These are phyloP conservation scores for Pimephales promelas DNA, from an alignment of 2,113 vertebrate genomes.

Conservation along the genomic window DNA sequence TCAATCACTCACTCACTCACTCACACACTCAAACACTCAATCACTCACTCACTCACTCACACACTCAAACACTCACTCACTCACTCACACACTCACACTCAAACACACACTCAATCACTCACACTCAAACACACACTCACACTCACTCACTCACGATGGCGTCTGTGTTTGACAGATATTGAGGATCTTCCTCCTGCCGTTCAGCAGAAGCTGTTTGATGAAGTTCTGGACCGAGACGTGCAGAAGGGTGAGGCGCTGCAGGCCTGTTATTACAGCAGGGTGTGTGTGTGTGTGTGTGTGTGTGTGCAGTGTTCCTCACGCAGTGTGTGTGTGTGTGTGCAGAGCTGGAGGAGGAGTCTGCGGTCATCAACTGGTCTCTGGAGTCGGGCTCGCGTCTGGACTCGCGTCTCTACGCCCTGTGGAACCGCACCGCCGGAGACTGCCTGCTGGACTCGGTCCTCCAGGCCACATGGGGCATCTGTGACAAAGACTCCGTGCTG, in stretches of 20 bases:
- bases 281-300: conserved; percentile 23
- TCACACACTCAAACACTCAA: too few relatives aligned
- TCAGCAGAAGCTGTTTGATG: conserved; percentile 97
- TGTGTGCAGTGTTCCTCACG: neutral
- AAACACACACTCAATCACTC: neutral
- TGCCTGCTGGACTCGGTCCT: conserved; percentile 96
- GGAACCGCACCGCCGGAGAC: conserved; percentile 97
- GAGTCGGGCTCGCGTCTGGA: conserved; percentile 93
- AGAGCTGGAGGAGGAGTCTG: conserved; percentile 98
- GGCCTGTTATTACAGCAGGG: neutral
- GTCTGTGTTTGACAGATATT: conserved; percentile 82
- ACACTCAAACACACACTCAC: neutral
- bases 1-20: too few relatives aligned
- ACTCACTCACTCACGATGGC: too few relatives aligned
- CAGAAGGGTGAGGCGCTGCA: conserved; percentile 85
- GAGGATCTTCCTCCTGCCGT: conserved; percentile 94
- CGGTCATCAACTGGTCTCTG: conserved; percentile 98
- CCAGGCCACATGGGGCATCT: conserved; percentile 98
- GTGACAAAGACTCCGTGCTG: conserved; percentile 97
- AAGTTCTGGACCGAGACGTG: conserved; percentile 96
- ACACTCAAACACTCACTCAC: neutral
- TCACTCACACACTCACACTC: neutral
- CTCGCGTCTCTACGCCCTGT: conserved; percentile 93
- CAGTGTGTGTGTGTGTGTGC: conserved; percentile 30
- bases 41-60: too few relatives aligned